Percentiles rank a stretch among this genome's conserved stretches.
Evolutionary conservation across 2,113 vertebrate genomes (phyloP).

Genomic region (Anoplopoma fimbria): DNA sequence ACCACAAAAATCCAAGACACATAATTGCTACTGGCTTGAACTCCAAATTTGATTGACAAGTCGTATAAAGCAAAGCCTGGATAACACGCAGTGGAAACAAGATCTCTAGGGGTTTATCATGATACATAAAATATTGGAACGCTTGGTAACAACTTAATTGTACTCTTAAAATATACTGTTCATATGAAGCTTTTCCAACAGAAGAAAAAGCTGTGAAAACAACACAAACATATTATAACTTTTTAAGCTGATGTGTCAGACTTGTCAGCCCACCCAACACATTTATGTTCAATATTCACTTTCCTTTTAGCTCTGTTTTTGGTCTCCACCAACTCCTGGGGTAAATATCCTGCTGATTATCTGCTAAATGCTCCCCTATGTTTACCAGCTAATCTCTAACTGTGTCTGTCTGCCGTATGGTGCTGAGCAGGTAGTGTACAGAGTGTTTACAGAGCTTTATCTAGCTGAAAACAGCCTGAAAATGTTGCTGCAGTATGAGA

Average conservation of each 20-base stretch:
- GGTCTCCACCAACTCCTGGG: background rate
- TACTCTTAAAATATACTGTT: background rate
- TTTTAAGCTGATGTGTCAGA: background rate
- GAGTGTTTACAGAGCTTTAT: background rate
- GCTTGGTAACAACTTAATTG: background rate
- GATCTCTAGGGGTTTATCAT: background rate
- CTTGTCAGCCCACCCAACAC: background rate
- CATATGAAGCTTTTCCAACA: background rate
- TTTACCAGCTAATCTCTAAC: background rate
- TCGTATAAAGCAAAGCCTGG: background rate
- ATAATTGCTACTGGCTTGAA: background rate
- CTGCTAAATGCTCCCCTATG: background rate
- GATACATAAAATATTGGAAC: background rate
- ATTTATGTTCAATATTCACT: too few relatives aligned
- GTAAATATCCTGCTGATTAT: background rate
- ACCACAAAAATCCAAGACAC: background rate
- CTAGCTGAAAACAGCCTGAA: background rate
- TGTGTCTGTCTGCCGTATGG: background rate
- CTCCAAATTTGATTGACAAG: background rate
- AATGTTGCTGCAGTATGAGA: background rate
- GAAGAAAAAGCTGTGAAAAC: background rate
- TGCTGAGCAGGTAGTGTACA: background rate
- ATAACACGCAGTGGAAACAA: background rate
- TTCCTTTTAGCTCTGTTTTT: background rate
- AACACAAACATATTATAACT: background rate